Base-by-base conservation (phyloP, 2,888 invertebrate species). In the Daptonema setosum region DNA sequence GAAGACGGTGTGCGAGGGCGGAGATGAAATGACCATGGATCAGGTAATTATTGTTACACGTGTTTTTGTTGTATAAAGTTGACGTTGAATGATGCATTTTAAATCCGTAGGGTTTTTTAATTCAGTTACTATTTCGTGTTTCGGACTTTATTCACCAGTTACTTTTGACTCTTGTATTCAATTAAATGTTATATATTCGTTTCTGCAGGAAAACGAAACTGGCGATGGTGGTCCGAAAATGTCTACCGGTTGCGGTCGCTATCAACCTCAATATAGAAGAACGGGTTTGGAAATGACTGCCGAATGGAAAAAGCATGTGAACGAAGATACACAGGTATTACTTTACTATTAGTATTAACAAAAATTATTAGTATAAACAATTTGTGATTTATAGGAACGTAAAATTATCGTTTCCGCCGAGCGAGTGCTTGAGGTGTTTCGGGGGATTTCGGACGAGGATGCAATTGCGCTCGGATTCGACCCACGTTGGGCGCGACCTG, bases 211-310 rank as follows among this genome's bases (percentile, higher is more conserved):
- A 26, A 62, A 63, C n/a, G 66, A 60, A 22, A 67, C 66, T 11
- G 57, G 47, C 22, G 60, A 61, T 48, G 63, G 62, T 61, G 80
- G 78, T 62, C 80, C 79, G 71, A 79, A 79, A 64, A 79, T 80
- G 20, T 90, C 93, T 70, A 91, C 93, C 55, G 97, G 97, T 67
- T 99, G 97, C 75, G 97, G 97, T 65, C 81, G 95, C 63, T 93
- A 88, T 69, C 97, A 97, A 71, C 97, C 97, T 0, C 85, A 83
- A 56, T 84, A 95, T 55, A 78, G 86, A 59, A 77, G 91, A 58
- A 79, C 80, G 43, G 95, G 93, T 0, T 76, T 99, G 51, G 95
- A 99, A 66, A 77, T 99, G 48, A 81, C 83, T 1, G 95, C 93
- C 0, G 95, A 97, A 74, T 99, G 97, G 97, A 97, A 90, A 74